Evolutionary conservation across 2,888 invertebrate genomes (phyloP).

Genomic region (Mesoligia furuncula): DNA sequence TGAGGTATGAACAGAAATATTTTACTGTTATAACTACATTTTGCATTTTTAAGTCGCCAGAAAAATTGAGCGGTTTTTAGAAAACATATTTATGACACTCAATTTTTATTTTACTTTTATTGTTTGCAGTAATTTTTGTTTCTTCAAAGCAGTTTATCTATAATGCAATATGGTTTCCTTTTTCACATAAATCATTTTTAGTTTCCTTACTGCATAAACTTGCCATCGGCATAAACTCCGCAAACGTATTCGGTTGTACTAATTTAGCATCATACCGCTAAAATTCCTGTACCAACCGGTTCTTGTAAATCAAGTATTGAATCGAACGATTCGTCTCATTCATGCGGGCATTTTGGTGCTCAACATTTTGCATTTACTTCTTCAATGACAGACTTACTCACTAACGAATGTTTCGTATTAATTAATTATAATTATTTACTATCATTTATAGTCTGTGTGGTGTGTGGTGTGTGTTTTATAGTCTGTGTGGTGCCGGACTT

Average conservation of each 20-base stretch:
- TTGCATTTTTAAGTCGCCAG: conserved; percentile 17
- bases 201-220: background rate
- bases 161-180: conserved; percentile 3
- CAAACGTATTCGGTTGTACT: conserved; percentile 14
- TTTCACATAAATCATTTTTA: background rate
- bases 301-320: conserved; percentile 43
- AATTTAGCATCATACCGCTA: conserved; percentile 30
- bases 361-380: background rate
- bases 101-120: conserved; percentile 13
- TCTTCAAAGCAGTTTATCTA: background rate
- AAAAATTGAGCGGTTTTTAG: conserved; percentile 9
- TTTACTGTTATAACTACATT: conserved; percentile 35
- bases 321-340: conserved; percentile 54
- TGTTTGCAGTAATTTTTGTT: conserved; percentile 4
- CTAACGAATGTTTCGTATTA: background rate
- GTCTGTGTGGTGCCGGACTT: too few species aligned
- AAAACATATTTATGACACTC: background rate
- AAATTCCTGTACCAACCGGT: conserved; percentile 46
- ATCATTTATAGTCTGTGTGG: too few species aligned
- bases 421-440: background rate
- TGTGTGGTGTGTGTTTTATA: too few species aligned
- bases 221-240: conserved; percentile 12
- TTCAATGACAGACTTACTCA: background rate
- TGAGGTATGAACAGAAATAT: conserved; percentile 11
- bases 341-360: conserved; percentile 42